phyloP scores from a whole-genome alignment of 2,797 vertebrate species.

The Allobates femoralis region DNA sequence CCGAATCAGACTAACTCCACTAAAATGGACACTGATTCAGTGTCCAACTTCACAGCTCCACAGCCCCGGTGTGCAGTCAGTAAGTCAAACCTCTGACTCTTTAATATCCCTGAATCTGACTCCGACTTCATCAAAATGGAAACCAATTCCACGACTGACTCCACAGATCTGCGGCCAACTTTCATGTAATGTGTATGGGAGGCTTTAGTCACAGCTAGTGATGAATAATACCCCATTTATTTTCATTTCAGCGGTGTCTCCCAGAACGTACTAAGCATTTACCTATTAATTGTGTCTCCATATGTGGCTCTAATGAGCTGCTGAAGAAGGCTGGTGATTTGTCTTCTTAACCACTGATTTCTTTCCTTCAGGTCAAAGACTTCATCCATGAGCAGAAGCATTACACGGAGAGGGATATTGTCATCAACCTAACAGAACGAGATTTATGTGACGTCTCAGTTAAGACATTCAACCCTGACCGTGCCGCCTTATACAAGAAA shows the following conservation, averaged over 20 bases:
- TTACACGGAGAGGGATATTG: constrained; percentile 94
- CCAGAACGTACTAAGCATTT: not conserved
- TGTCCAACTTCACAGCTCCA: too few species aligned
- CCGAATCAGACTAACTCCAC: too few species aligned
- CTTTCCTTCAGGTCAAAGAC: constrained; percentile 97
- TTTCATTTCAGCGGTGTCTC: too few species aligned
- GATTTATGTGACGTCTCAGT: constrained; percentile 46
- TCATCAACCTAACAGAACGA: constrained; percentile 87
- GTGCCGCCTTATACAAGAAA: not conserved
- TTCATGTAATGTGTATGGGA: too few species aligned
- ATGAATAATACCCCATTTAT: not conserved
- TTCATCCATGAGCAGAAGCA: constrained; percentile 98
- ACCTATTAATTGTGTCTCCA: constrained; percentile 97
- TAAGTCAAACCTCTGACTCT: too few species aligned
- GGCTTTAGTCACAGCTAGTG: not conserved
- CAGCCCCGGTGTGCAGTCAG: too few species aligned
- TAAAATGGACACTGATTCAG: too few species aligned
- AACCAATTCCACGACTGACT: too few species aligned
- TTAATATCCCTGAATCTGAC: too few species aligned
- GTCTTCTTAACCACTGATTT: constrained; percentile 96
- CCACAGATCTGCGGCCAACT: too few species aligned
- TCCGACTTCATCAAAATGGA: too few species aligned
- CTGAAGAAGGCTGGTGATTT: constrained; percentile 98
- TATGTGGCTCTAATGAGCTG: constrained; percentile 95
- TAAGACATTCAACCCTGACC: not conserved